Percentiles rank a stretch among this genome's conserved stretches.
These are phyloP conservation scores for Hephaestus fuliginosus DNA, from an alignment of 2,797 vertebrate genomes.

Conservation along the genomic window DNA sequence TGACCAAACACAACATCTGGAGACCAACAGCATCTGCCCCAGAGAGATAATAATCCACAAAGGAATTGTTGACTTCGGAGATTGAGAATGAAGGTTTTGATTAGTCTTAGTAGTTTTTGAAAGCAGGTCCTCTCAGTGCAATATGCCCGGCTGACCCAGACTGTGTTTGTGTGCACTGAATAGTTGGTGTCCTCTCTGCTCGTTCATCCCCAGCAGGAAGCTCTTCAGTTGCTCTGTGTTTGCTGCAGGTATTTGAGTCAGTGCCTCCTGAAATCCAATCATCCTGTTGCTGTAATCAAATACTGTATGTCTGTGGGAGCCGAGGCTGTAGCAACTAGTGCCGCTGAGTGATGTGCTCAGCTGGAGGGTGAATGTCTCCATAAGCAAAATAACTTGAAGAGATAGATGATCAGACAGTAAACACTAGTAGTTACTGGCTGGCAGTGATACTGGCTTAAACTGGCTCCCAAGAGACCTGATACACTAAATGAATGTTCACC, in stretches of 20 bases:
- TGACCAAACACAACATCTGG: too few species aligned
- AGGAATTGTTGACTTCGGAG: too few species aligned
- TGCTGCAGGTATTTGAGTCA: slow-evolving; percentile 70
- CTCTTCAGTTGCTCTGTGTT: slow-evolving; percentile 61
- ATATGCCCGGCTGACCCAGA: slow-evolving; percentile 20
- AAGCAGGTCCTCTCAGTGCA: slow-evolving; percentile 1
- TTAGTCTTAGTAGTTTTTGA: neutral
- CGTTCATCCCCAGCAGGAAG: slow-evolving; percentile 56
- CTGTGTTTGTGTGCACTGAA: slow-evolving; percentile 1
- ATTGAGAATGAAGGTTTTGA: too few species aligned
- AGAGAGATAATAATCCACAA: too few species aligned
- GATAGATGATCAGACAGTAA: slow-evolving; percentile 43
- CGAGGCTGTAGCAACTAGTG: slow-evolving; percentile 35
- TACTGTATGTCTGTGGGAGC: slow-evolving; percentile 69
- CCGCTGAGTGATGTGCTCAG: slow-evolving; percentile 81
- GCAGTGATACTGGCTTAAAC: slow-evolving; percentile 11
- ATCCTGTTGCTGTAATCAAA: slow-evolving; percentile 80
- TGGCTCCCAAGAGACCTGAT: neutral
- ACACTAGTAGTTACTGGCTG: neutral
- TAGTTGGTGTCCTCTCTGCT: slow-evolving; percentile 23
- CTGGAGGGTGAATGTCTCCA: slow-evolving; percentile 64
- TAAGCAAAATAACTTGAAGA: slow-evolving; percentile 48
- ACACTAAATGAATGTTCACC: neutral
- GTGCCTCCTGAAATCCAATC: slow-evolving; percentile 77
- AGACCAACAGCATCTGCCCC: too few species aligned